Evolutionary conservation across 2,888 invertebrate genomes (phyloP), one percentile per base, ranked within the genome.

Genomic region (Caenorhabditis sp.): DNA sequence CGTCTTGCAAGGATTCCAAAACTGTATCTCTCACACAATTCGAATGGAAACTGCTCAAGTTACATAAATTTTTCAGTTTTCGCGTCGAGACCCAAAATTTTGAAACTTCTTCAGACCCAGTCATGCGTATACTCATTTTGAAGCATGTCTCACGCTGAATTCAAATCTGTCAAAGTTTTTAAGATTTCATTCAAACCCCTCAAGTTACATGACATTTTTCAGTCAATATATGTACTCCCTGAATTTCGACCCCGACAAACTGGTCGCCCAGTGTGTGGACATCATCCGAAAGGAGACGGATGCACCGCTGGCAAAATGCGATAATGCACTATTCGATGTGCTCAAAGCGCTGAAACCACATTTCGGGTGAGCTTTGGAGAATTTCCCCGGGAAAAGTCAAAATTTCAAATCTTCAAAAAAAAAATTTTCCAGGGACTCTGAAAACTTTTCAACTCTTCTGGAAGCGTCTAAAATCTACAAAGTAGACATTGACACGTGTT

Each of bases 261-360:
- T 87, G 38, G 81, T 86, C 1, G 84, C 77, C n/a, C 79, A 85
- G 16, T 79, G 82, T 10, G 82, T 87, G 10, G 87, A 87, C 47
- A 31, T 44, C n/a, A 73, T 87, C 7, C 75, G 87, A 5, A 80
- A 61, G 6, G 24, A 35, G 24, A 87, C 87, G 0, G 81, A 87
- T 68, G 87, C 86, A 10, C 68, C 85, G 4, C 44, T 87, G 26
- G 19, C 22, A 6, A 51, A 77, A 7, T 87, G 87, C 59, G 75
- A 85, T 22, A 49, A 69, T 28, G 84, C 85, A 3, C 81, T 85
- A 2, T 61, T 59, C 16, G 56, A 76, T n/a, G 72, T 85, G 4
- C 19, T 85, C 2, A 22, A 59, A 22, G 63, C 72, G 8, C n/a
- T 87, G 14, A 51, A 63, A 16, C 83, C 85, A 10, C 82, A 77